Conservation (phyloP, 2,888 invertebrate genomes). For the Amiota minor region DNA sequence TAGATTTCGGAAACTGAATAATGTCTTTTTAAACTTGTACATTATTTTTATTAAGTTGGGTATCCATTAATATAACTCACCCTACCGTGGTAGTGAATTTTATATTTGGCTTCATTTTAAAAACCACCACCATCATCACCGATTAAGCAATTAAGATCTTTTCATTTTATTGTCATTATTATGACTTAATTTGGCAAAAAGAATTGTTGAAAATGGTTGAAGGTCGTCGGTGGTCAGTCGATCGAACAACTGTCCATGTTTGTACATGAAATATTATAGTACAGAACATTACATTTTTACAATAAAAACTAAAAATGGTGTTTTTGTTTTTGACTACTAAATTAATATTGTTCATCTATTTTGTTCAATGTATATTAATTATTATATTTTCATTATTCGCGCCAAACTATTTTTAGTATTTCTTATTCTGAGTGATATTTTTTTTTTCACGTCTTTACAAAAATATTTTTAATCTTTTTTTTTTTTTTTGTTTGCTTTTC, state of each 20-base stretch:
- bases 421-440: not conserved
- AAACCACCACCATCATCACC: not conserved
- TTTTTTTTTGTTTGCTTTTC: not conserved
- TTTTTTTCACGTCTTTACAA: conserved; percentile 4
- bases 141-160: conserved; percentile 24
- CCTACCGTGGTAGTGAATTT: too few species aligned
- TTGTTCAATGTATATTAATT: not conserved
- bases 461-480: too few species aligned
- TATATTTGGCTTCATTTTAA: too few species aligned
- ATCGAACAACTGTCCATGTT: too few species aligned
- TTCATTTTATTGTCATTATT: conserved; percentile 9
- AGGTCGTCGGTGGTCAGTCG: too few species aligned
- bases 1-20: too few species aligned
- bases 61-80: too few species aligned
- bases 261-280: too few species aligned
- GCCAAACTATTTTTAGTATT: conserved; percentile 15
- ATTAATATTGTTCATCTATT: not conserved
- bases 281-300: too few species aligned
- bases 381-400: not conserved
- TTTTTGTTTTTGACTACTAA: not conserved
- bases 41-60: too few species aligned
- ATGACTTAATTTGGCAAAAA: conserved; percentile 22
- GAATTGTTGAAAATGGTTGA: conserved; percentile 4
- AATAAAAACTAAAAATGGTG: too few species aligned
- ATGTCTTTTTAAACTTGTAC: too few species aligned